Conservation (phyloP, 2,113 vertebrate species). For the Strix uralensis region DNA sequence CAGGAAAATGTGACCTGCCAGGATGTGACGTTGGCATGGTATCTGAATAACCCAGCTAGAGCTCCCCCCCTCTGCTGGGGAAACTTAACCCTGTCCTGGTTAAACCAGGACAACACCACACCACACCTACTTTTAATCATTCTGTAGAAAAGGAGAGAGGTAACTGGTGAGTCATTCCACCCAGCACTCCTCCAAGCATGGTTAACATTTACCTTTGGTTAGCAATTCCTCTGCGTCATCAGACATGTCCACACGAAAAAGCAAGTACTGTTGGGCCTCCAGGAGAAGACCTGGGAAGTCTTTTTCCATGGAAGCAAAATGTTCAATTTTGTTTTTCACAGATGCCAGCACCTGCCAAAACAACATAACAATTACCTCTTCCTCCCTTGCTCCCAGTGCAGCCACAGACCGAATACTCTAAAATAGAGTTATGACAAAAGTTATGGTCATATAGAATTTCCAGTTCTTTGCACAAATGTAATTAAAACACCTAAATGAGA, state of each 20-base stretch:
- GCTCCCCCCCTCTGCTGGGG: no score
- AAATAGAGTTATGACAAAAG: neutral
- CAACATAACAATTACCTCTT: neutral
- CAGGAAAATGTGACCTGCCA: no score
- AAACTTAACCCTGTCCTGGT: no score
- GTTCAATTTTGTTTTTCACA: slow-evolving; percentile 94
- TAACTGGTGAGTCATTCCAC: neutral
- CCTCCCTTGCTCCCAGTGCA: neutral
- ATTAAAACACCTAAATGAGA: neutral
- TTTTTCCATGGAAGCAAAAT: slow-evolving; percentile 80
- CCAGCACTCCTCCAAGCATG: neutral
- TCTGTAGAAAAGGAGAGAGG: neutral
- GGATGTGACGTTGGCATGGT: no score
- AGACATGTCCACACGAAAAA: slow-evolving; percentile 82
- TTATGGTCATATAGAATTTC: neutral
- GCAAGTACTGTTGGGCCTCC: slow-evolving; percentile 90
- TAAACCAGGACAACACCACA: neutral
- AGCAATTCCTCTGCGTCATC: slow-evolving; percentile 28
- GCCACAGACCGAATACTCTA: neutral
- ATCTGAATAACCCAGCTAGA: no score
- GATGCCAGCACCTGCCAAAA: slow-evolving; percentile 89
- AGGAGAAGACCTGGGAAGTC: slow-evolving; percentile 87
- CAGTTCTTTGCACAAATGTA: neutral
- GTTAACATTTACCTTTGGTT: slow-evolving; percentile 69
- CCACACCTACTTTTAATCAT: neutral